Base-by-base conservation (phyloP, 2,113 vertebrate species). In the Pterocles burchelli region DNA sequence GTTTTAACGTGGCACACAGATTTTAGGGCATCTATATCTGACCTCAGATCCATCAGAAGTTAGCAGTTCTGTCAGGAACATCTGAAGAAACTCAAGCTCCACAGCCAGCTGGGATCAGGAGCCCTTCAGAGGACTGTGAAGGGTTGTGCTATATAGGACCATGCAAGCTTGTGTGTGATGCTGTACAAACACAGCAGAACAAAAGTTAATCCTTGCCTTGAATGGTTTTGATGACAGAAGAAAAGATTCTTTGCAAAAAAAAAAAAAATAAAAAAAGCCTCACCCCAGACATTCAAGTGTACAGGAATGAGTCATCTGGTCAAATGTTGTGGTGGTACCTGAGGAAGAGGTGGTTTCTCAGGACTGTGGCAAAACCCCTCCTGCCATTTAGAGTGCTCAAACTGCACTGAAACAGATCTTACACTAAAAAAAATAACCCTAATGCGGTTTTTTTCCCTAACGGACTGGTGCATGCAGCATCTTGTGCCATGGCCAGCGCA, bases 171-270 rank as follows among this genome's bases (percentile, higher is more conserved):
- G 62, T 93, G 59, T 45, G 58, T 94, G 51, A 19, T 84, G 83
- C 85, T 87, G 36, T 58, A 84, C 88, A 96, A 95, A 95, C 73
- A 96, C 43, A 58, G 45, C 21, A 93, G 70, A 95, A 95, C 89
- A 91, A 95, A 93, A 96, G 92, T 52, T 90, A 92, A 95, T 97
- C 90, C 95, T 92, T 93, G 65, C 90, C 92, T 68, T 87, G 54
- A 71, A 84, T 79, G 82, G 76, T 88, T 94, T 92, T 13, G 4
- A 63, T 88, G 88, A 81, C 10, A 94, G 83, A 95, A 95, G 76
- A 84, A 95, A 90, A 79, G 70, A 87, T 90, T 93, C 90, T 89
- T 92, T 89, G 54, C 76, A 67, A 88, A 96, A 41, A 41, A 38
- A 38, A 38, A 38, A 38, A 38, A 38, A 38, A n/a, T n/a, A 38